phyloP scores from a whole-genome alignment of 2,113 vertebrate species.

The Gadus chalcogrammus region DNA sequence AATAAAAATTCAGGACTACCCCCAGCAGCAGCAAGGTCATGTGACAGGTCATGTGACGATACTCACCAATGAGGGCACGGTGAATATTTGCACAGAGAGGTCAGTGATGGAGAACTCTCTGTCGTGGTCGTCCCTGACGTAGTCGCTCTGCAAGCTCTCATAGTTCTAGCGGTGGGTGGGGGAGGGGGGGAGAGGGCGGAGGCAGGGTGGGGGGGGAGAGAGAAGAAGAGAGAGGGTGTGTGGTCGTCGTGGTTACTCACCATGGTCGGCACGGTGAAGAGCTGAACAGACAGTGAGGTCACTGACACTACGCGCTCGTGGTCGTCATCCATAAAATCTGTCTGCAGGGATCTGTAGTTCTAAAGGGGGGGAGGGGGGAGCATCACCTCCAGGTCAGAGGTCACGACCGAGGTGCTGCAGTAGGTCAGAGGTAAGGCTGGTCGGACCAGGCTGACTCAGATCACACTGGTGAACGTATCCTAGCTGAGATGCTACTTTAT shows the following conservation, averaged over 20 bases:
- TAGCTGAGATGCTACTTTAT: too few species aligned
- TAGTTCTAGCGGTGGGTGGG: slow-evolving; percentile 85
- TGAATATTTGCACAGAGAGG: slow-evolving; percentile 98
- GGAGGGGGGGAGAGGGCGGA: slow-evolving; percentile 74
- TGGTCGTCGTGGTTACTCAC: slow-evolving; percentile 83
- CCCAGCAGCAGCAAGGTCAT: too few species aligned
- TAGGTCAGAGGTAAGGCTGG: too few species aligned
- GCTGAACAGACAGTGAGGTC: slow-evolving; percentile 97
- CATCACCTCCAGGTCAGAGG: slow-evolving; percentile 84
- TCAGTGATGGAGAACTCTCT: slow-evolving; percentile 96
- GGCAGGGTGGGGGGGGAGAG: slow-evolving; percentile 69
- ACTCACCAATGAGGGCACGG: slow-evolving; percentile 97
- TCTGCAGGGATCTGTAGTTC: slow-evolving; percentile 99
- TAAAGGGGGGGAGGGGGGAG: slow-evolving; percentile 75
- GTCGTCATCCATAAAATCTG: slow-evolving; percentile 99
- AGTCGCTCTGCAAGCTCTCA: slow-evolving; percentile 96
- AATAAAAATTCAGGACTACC: too few species aligned
- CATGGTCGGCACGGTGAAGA: slow-evolving; percentile 98
- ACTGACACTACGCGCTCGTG: slow-evolving; percentile 97
- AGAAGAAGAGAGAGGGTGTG: slow-evolving; percentile 39
- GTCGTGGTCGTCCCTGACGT: slow-evolving; percentile 96
- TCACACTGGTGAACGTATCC: too few species aligned
- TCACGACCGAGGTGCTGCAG: slow-evolving; percentile 2
- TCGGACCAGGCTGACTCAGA: too few species aligned
- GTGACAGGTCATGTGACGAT: slow-evolving; percentile 29